phyloP scores from a whole-genome alignment of 2,888 invertebrate species.

The Lysandra bellargus region DNA sequence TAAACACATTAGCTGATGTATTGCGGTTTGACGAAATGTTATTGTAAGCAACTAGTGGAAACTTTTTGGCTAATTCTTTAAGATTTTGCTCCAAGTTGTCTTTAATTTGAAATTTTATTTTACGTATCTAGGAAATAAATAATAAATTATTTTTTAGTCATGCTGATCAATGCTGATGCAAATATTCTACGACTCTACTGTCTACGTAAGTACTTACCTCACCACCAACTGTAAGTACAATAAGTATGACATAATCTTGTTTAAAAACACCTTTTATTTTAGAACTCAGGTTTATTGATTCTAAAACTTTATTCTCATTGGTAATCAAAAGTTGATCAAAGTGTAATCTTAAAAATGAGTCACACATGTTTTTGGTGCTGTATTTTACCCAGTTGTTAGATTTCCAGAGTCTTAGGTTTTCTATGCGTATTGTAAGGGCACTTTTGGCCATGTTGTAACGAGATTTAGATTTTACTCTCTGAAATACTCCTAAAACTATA shows the following conservation, averaged over 20 bases:
- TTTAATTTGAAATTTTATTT: slow-evolving; percentile 66
- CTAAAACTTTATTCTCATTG: slow-evolving; percentile 56
- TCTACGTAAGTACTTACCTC: slow-evolving; percentile 49
- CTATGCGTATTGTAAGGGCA: slow-evolving; percentile 46
- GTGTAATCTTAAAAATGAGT: slow-evolving; percentile 50
- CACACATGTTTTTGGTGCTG: slow-evolving; percentile 43
- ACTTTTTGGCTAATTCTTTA: slow-evolving; percentile 51
- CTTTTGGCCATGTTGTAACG: slow-evolving; percentile 5
- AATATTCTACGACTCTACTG: neutral
- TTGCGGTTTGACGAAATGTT: slow-evolving; percentile 38
- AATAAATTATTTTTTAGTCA: too few species aligned
- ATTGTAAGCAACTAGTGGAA: slow-evolving; percentile 55
- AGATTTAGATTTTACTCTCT: neutral
- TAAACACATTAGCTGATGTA: slow-evolving; percentile 45
- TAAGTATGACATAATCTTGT: slow-evolving; percentile 60
- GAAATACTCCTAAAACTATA: too few species aligned
- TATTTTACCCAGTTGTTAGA: slow-evolving; percentile 56
- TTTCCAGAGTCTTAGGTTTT: slow-evolving; percentile 63
- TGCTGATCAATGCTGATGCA: neutral
- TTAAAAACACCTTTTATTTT: slow-evolving; percentile 67
- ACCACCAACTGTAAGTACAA: slow-evolving; percentile 47
- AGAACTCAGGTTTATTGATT: slow-evolving; percentile 56
- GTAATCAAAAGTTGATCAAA: slow-evolving; percentile 61
- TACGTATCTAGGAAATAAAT: slow-evolving; percentile 53
- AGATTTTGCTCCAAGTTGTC: slow-evolving; percentile 48